Conservation (phyloP, 2,888 invertebrate species). For the Chorisops tibialis region DNA sequence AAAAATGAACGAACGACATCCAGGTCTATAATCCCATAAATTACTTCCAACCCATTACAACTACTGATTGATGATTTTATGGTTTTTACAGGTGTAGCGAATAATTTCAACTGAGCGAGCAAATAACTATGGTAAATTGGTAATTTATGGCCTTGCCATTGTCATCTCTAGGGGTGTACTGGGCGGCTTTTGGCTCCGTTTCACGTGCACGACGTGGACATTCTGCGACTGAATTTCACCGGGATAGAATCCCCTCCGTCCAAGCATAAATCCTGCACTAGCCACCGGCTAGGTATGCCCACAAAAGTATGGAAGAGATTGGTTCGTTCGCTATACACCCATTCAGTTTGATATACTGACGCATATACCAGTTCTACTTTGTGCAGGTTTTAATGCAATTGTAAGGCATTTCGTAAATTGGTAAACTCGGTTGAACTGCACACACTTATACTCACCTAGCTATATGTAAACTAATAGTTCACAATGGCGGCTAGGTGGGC, state of each 20-base stretch:
- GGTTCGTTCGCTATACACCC: background rate
- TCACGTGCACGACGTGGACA: conserved; percentile 8
- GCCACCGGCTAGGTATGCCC: no score
- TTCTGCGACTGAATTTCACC: background rate
- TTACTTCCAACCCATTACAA: conserved; percentile 40
- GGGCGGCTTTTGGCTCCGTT: conserved; percentile 21
- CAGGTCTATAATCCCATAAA: conserved; percentile 36
- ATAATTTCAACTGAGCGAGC: conserved; percentile 34
- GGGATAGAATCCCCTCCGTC: no score
- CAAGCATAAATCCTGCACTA: no score
- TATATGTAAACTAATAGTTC: no score
- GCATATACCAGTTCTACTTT: conserved; percentile 11
- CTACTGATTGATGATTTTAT: conserved; percentile 40
- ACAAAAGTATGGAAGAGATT: no score
- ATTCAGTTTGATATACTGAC: conserved; percentile 13
- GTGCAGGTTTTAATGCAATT: conserved; percentile 25
- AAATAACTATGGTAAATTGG: conserved; percentile 34
- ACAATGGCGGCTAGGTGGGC: background rate
- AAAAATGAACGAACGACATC: conserved; percentile 30
- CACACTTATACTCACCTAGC: background rate
- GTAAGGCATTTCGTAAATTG: conserved; percentile 17
- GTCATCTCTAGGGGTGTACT: conserved; percentile 28
- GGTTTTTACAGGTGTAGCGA: conserved; percentile 35
- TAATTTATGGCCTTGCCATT: conserved; percentile 35
- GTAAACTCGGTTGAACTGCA: conserved; percentile 15